A percentile compares a stretch with the other conserved stretches of the same genome.
Conservation (phyloP, 1,140 invertebrate genomes). For the Ylistrum balloti region DNA sequence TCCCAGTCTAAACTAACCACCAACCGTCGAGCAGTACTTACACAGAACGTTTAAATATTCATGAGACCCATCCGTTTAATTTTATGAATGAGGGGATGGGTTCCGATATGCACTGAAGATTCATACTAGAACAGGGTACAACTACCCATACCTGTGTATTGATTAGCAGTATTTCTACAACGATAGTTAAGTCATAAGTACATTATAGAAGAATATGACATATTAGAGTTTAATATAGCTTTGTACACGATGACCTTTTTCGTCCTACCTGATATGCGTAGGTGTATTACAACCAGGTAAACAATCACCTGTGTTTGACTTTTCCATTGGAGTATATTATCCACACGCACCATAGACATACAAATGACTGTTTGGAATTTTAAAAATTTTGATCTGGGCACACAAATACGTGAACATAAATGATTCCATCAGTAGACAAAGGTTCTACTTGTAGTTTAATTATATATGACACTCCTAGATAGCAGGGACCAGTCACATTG, state of each 20-base stretch:
- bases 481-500: too few relatives aligned
- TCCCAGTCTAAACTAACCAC: too few relatives aligned
- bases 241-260: neutral
- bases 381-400: neutral
- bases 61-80: slow-evolving; percentile 6
- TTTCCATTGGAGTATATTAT: slow-evolving; percentile 3
- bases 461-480: too few relatives aligned
- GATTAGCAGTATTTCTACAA: neutral
- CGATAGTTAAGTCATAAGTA: neutral
- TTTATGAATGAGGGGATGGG: slow-evolving; percentile 28
- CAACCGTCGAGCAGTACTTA: too few relatives aligned
- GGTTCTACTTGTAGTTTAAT: too few relatives aligned
- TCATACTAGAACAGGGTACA: neutral
- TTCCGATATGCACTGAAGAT: neutral
- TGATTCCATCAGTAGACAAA: too few relatives aligned
- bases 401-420: neutral
- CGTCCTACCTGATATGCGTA: neutral
- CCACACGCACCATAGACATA: neutral
- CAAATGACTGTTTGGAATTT: slow-evolving; percentile 28
- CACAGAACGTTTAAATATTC: neutral
- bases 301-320: neutral
- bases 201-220: neutral
- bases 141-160: neutral
- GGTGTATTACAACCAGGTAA: neutral
- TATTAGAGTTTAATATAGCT: too few relatives aligned